Conservation (phyloP, 2,113 vertebrate genomes). For the Zingel zingel region DNA sequence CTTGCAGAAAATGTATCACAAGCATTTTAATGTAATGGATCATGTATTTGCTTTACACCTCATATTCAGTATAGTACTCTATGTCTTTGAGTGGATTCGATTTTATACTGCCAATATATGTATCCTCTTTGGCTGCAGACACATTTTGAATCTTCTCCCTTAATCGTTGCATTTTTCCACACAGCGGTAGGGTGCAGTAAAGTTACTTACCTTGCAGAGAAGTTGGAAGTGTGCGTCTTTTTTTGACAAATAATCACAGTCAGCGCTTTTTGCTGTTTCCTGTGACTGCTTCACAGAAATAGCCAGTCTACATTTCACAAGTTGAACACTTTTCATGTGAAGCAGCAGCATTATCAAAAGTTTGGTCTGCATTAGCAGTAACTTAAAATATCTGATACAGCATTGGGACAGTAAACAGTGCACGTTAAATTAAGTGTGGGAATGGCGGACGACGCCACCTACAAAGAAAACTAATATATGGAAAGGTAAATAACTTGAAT, state of each 20-base stretch:
- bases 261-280: neutral
- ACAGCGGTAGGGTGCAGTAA: no score
- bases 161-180: no score
- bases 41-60: neutral
- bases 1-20: neutral
- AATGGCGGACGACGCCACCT: no score
- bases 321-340: neutral
- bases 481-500: neutral
- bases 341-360: neutral
- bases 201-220: no score
- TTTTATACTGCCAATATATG: no score
- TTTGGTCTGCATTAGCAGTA: slow-evolving; percentile 8
- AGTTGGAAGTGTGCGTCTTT: no score
- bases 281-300: neutral
- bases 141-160: no score
- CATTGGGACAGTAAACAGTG: neutral
- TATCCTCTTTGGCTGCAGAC: no score
- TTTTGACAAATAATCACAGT: neutral
- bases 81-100: no score
- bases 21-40: neutral
- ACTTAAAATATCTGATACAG: slow-evolving; percentile 2
- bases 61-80: no score
- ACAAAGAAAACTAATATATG: neutral
- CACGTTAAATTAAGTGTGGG: no score
- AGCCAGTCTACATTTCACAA: neutral